These are phyloP conservation scores for Saguinus imperator DNA, from an alignment of 2,113 vertebrate genomes.

Conservation along the genomic window DNA sequence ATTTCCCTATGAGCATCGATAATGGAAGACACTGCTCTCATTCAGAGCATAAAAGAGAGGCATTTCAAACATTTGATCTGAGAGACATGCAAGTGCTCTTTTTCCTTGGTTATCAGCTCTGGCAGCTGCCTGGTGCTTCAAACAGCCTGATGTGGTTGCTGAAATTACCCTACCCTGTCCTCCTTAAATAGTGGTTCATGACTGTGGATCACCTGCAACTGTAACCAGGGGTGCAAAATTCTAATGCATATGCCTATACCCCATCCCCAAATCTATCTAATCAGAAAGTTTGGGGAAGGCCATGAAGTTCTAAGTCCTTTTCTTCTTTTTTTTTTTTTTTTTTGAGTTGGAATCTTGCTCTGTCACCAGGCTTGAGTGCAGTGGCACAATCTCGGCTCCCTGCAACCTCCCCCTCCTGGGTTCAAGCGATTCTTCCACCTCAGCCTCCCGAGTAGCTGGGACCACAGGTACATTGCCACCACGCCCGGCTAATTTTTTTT, in stretches of 20 bases:
- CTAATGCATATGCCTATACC: not conserved
- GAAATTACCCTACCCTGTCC: not conserved
- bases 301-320: not conserved
- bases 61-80: not conserved
- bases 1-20: no score
- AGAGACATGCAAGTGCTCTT: not conserved
- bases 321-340: not conserved
- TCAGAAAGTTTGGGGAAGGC: not conserved
- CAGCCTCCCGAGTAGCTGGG: no score
- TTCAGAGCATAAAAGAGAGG: not conserved
- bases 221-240: not conserved
- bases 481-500: no score
- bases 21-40: not conserved
- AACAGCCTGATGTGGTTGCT: not conserved
- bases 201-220: not conserved
- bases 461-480: no score
- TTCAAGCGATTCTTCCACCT: no score
- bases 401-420: no score
- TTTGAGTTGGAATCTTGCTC: no score
- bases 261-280: not conserved
- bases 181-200: not conserved
- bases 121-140: not conserved
- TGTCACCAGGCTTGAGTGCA: no score
- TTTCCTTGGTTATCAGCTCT: not conserved
- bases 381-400: no score